phyloP scores from a whole-genome alignment of 1,140 invertebrate species.

The Lucilia sericata region DNA sequence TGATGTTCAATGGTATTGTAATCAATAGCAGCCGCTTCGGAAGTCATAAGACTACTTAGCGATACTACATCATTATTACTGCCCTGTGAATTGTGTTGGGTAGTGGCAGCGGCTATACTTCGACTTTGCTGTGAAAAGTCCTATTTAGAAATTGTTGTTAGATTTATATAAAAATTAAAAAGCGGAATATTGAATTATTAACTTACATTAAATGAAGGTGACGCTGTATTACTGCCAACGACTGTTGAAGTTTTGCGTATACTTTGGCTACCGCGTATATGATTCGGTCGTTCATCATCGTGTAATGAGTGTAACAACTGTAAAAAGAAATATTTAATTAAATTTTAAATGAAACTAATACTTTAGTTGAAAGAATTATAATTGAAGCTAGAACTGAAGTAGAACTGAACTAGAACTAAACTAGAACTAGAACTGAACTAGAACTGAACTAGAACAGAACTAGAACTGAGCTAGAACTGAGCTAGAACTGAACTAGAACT shows the following conservation, averaged over 20 bases:
- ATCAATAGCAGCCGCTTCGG: conserved; percentile 40
- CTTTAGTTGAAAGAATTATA: too few species aligned
- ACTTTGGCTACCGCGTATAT: conserved; percentile 33
- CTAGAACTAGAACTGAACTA: too few species aligned
- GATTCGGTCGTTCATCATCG: conserved; percentile 45
- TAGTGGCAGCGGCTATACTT: conserved; percentile 40
- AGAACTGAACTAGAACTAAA: too few species aligned
- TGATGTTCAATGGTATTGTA: conserved; percentile 27
- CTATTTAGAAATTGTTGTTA: not conserved
- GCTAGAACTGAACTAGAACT: too few species aligned
- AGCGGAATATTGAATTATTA: not conserved
- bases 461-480: too few species aligned
- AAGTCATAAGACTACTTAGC: conserved; percentile 48
- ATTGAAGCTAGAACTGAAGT: too few species aligned
- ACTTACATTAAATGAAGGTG: conserved; percentile 50
- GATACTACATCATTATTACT: conserved; percentile 48
- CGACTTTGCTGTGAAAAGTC: conserved; percentile 48
- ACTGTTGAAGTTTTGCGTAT: conserved; percentile 34
- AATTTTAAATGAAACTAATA: too few species aligned
- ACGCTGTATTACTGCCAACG: conserved; percentile 48
- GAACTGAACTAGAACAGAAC: too few species aligned
- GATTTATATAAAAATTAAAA: not conserved
- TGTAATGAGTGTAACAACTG: conserved; percentile 48
- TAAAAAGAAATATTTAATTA: too few species aligned
- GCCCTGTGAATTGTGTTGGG: conserved; percentile 45